Conservation (phyloP, 2,888 invertebrate genomes). For the Synergus itoensis region DNA sequence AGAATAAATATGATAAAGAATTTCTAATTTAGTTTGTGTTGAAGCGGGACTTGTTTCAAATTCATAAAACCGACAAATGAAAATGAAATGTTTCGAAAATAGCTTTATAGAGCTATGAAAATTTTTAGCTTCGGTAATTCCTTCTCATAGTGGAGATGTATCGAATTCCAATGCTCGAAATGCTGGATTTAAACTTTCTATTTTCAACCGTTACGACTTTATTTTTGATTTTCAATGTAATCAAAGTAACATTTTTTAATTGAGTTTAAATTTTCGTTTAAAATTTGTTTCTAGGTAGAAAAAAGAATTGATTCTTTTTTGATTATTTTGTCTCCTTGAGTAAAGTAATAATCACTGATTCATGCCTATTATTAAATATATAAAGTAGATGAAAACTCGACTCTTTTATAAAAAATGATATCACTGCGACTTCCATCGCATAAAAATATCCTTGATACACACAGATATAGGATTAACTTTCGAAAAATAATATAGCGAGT, state of each 20-base stretch:
- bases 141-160: background rate
- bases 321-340: background rate
- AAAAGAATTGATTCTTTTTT: background rate
- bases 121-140: background rate
- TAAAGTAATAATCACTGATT: background rate
- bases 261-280: background rate
- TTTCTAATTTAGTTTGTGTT: background rate
- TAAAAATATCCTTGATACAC: background rate
- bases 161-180: background rate
- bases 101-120: background rate
- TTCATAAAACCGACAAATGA: background rate
- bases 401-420: slow-evolving; percentile 5
- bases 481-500: background rate
- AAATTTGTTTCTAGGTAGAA: background rate
- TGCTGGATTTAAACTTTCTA: background rate
- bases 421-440: background rate
- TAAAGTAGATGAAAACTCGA: background rate
- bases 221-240: background rate
- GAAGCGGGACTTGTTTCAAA: background rate
- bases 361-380: background rate
- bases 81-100: background rate
- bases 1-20: too few species aligned
- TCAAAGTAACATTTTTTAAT: background rate
- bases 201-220: background rate
- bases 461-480: background rate